Evolutionary conservation across 2,797 vertebrate genomes (phyloP).

Genomic region (Tokudaia muenninki): DNA sequence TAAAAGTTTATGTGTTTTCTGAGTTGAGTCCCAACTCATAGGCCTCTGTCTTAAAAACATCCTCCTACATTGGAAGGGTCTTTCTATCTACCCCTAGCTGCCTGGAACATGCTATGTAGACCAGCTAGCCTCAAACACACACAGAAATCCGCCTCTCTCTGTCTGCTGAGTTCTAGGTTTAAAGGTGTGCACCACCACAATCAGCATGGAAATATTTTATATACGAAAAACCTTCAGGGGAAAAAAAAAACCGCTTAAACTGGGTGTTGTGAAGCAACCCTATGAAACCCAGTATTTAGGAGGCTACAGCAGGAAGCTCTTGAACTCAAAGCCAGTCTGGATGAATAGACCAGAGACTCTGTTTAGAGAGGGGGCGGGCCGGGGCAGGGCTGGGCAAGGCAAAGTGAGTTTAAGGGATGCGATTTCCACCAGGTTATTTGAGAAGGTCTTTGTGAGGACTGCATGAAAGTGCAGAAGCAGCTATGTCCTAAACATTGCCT

Average conservation of each 20-base stretch:
- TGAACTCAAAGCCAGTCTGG: background rate
- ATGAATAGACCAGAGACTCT: background rate
- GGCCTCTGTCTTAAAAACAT: background rate
- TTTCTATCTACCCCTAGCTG: background rate
- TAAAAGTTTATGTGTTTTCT: no score
- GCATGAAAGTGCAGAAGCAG: background rate
- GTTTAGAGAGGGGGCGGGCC: no score
- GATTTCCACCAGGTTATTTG: slow-evolving; percentile 27
- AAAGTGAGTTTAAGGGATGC: background rate
- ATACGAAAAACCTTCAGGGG: background rate
- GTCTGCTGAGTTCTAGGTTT: background rate
- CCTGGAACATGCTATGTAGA: background rate
- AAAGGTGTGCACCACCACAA: background rate
- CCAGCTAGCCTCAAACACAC: no score
- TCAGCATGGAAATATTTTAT: background rate
- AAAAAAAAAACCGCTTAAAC: background rate
- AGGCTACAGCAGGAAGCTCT: background rate
- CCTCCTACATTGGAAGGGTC: background rate
- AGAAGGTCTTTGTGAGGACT: slow-evolving; percentile 1
- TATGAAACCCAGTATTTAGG: background rate
- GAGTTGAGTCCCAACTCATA: background rate
- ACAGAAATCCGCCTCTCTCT: background rate
- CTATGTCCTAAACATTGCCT: background rate
- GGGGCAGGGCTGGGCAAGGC: fast-evolving
- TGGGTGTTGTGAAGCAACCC: background rate